Evolutionary conservation across 2,113 vertebrate species (phyloP).

Genomic region (Vulpes lagopus): DNA sequence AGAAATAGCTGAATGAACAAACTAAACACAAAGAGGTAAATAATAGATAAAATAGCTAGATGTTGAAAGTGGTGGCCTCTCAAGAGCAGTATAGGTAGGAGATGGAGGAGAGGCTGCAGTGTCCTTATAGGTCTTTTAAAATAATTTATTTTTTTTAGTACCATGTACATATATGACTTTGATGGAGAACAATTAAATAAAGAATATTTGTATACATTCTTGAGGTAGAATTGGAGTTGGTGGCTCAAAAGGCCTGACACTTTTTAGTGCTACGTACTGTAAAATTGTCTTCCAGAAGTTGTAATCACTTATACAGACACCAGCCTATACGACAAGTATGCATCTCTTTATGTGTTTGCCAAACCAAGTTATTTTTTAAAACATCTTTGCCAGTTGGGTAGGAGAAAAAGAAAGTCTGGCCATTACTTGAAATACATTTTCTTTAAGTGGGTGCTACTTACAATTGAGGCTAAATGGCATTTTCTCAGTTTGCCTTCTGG

Average conservation of each 20-base stretch:
- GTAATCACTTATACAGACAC: neutral
- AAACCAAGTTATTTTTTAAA: neutral
- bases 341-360: neutral
- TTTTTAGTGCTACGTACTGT: neutral
- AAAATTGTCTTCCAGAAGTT: neutral
- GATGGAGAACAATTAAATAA: neutral
- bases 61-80: neutral
- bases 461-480: neutral
- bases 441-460: neutral
- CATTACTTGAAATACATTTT: neutral
- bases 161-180: neutral
- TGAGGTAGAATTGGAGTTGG: neutral
- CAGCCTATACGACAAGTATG: neutral
- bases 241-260: neutral
- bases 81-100: neutral
- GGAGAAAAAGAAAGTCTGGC: neutral
- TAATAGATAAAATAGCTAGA: neutral
- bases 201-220: neutral
- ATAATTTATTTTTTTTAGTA: neutral
- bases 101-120: neutral
- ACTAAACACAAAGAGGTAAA: neutral
- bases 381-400: neutral
- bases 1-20: slow-evolving; percentile 24
- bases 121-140: neutral
- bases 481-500: neutral